Base-by-base conservation (phyloP, 2,888 invertebrate species). In the Polia nebulosa region DNA sequence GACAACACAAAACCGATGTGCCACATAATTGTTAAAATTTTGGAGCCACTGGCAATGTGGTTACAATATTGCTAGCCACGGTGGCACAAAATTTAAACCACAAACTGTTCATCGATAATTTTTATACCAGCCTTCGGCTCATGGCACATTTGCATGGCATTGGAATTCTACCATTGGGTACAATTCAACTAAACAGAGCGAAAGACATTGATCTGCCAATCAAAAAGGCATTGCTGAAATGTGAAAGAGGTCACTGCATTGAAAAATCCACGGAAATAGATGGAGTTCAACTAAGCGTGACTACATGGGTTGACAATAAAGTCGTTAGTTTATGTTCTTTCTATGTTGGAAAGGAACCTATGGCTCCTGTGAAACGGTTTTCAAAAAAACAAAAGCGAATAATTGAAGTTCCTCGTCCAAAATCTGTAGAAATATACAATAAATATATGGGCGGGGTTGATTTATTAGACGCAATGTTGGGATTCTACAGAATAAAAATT, bases 141-240 rank as follows among this genome's bases (percentile, higher is more conserved):
- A 32, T 58, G 45, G 29, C 44, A 45, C 44, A 29, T 44, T 20
- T 58, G 0, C 45, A 58, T 58, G 47, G 47, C 4, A 2, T 45
- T 45, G 22, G 47, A 47, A 32, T 58, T n/a, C 58, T 58, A 47
- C 47, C 47, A 45, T 58, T 58, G 22, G 32, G 22, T 32, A 58
- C 58, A 47, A 47, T 58, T 32, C 47, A 47, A 58, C 0, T 39
- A 25, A 55, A 55, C 1, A 39, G 25, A 39, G 55, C 55, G 7
- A 36, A 25, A 45, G 17, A 36, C 17, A 36, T 55, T 36, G 22
- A 55, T 55, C 29, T 57, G 56, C 41, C 56, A 41, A 56, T 2
- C 41, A 57, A 57, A 57, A 57, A 44, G 29, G 57, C 57, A 29
- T 44, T 57, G 44, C 29, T 20, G 29, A 29, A 29, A 57, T 20